phyloP scores from a whole-genome alignment of 1,140 invertebrate genomes.

The Triops cancriformis region DNA sequence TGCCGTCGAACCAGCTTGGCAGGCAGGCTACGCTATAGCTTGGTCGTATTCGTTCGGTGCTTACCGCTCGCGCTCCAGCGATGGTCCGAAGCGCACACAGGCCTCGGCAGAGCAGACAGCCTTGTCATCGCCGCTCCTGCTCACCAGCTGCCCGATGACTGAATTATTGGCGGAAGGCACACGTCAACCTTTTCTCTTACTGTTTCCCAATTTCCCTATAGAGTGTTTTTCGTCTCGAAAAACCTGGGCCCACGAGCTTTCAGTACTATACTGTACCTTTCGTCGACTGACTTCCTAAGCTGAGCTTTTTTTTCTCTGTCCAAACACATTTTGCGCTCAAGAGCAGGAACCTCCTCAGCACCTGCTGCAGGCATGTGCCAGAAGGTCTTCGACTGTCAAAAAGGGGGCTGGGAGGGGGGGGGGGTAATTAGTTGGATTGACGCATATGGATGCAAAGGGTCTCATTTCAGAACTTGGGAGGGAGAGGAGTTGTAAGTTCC shows the following conservation, averaged over 20 bases:
- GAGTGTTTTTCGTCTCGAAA: neutral
- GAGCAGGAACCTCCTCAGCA: neutral
- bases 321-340: neutral
- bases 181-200: neutral
- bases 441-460: slow-evolving; percentile 8
- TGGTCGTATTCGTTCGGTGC: too few species aligned
- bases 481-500: neutral
- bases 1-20: too few species aligned
- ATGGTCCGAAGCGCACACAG: neutral
- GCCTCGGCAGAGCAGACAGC: neutral
- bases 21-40: too few species aligned
- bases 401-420: neutral
- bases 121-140: neutral
- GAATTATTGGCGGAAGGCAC: slow-evolving; percentile 12
- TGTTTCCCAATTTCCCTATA: neutral
- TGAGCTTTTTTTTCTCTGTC: too few species aligned
- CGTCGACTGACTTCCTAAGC: neutral
- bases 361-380: neutral
- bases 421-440: slow-evolving; percentile 10
- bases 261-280: neutral
- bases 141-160: slow-evolving; percentile 8
- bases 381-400: neutral
- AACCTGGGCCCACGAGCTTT: neutral
- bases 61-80: neutral
- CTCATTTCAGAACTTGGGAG: neutral